Evolutionary conservation across 2,797 vertebrate species (phyloP).

Genomic region (Liparis tanakae): DNA sequence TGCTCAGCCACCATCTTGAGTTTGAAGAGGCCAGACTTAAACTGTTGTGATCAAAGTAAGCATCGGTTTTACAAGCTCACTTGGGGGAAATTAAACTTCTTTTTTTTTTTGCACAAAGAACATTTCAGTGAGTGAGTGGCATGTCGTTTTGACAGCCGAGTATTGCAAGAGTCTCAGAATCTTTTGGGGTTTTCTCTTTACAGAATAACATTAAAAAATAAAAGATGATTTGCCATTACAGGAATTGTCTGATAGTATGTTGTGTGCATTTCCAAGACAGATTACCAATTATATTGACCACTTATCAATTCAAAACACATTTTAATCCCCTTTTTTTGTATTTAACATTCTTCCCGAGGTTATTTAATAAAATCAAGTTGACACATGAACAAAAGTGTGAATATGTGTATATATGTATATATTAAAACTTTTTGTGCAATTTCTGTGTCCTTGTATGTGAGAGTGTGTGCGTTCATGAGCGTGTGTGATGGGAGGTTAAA

Average conservation of each 20-base stretch:
- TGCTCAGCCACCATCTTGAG: constrained; percentile 47
- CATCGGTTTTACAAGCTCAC: constrained; percentile 69
- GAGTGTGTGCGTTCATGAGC: constrained; percentile 35
- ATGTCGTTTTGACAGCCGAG: constrained; percentile 45
- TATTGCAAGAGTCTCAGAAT: constrained; percentile 14
- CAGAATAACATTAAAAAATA: neutral
- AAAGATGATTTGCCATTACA: neutral
- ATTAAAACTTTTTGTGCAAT: constrained; percentile 17
- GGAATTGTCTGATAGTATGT: constrained; percentile 2
- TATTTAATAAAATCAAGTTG: neutral
- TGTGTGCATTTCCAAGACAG: constrained; percentile 2
- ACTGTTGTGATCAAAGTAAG: constrained; percentile 69
- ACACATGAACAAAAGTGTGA: constrained; percentile 9
- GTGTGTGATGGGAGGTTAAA: constrained; percentile 70
- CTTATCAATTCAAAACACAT: neutral
- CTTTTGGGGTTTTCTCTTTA: constrained; percentile 18
- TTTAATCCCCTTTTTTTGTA: neutral
- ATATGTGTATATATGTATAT: constrained; percentile 5
- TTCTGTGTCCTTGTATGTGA: constrained; percentile 14
- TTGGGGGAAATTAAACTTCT: constrained; percentile 44
- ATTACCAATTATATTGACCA: constrained; percentile 7
- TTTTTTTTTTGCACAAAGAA: constrained; percentile 22
- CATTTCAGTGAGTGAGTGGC: constrained; percentile 40
- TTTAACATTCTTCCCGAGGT: neutral
- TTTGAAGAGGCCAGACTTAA: constrained; percentile 57